Percentiles rank a stretch among this genome's conserved stretches.
Evolutionary conservation across 2,797 vertebrate genomes (phyloP).

Genomic region (Pseudomugil tenellus): DNA sequence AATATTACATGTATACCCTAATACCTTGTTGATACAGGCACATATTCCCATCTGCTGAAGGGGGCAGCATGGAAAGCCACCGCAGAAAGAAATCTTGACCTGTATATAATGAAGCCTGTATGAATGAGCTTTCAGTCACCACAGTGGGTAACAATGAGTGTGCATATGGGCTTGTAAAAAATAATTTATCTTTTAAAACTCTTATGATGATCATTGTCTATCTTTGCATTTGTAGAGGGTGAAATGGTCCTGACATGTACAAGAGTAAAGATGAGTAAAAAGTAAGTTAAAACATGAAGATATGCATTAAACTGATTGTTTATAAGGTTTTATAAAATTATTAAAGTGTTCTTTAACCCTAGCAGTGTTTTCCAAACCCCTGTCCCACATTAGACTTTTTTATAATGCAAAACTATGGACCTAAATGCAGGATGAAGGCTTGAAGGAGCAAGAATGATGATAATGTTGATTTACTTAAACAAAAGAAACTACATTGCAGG

Average conservation of each 20-base stretch:
- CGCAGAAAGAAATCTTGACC: conserved; percentile 31
- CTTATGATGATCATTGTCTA: neutral
- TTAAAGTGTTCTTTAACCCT: neutral
- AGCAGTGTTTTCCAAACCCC: neutral
- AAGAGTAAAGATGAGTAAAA: too few relatives aligned
- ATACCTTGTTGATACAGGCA: conserved; percentile 13
- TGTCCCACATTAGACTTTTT: neutral
- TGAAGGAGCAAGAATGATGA: too few relatives aligned
- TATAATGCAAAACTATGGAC: neutral
- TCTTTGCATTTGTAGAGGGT: neutral
- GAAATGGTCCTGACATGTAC: neutral
- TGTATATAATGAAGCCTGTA: conserved; percentile 40
- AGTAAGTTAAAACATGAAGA: too few relatives aligned
- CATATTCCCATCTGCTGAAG: conserved; percentile 22
- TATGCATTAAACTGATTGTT: too few relatives aligned
- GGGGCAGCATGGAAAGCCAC: conserved; percentile 20
- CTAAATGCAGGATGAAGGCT: too few relatives aligned
- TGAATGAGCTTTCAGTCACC: conserved; percentile 30
- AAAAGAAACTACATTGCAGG: too few relatives aligned
- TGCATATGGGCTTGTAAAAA: conserved; percentile 2
- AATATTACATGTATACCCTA: conserved; percentile 4
- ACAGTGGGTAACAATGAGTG: conserved; percentile 6
- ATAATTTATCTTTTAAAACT: neutral
- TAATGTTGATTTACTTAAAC: too few relatives aligned
- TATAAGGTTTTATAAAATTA: too few relatives aligned